Percentiles rank a stretch among this genome's conserved stretches.
Conservation (phyloP, 1,140 invertebrate genomes). For the Eriocheir sinensis region DNA sequence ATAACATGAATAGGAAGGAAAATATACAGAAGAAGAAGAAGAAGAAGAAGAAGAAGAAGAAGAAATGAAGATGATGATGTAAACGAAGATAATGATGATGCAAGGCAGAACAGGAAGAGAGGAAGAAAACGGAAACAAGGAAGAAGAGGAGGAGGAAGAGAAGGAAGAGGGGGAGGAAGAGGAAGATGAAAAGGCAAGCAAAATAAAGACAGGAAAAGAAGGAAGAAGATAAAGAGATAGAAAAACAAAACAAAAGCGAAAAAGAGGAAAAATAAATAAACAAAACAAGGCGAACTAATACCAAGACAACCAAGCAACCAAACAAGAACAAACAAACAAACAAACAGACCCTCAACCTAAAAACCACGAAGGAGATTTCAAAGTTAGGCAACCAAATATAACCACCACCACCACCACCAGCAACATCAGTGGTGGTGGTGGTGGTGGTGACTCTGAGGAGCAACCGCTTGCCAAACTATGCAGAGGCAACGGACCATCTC, state of each 20-base stretch:
- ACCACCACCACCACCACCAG: neutral
- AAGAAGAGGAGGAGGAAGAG: slow-evolving; percentile 16
- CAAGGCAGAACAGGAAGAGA: neutral
- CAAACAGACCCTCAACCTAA: neutral
- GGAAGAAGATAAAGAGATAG: neutral
- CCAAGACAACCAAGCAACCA: no score
- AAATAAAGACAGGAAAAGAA: neutral
- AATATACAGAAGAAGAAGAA: slow-evolving; percentile 1
- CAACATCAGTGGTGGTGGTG: neutral
- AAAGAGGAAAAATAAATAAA: no score
- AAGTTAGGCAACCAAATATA: slow-evolving; percentile 56
- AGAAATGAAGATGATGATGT: neutral
- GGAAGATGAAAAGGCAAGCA: neutral
- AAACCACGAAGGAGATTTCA: slow-evolving; percentile 61
- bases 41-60: neutral
- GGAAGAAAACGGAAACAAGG: neutral
- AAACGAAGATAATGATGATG: neutral
- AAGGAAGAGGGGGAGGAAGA: slow-evolving; percentile 29
- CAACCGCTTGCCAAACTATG: slow-evolving; percentile 57
- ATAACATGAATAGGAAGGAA: neutral
- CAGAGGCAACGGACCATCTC: neutral
- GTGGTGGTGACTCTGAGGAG: neutral
- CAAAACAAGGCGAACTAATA: no score
- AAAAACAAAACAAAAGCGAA: no score
- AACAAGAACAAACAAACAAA: no score